Evolutionary conservation across 2,113 vertebrate genomes (phyloP), one percentile per base, ranked within the genome.

Genomic region (Rostratula benghalensis): DNA sequence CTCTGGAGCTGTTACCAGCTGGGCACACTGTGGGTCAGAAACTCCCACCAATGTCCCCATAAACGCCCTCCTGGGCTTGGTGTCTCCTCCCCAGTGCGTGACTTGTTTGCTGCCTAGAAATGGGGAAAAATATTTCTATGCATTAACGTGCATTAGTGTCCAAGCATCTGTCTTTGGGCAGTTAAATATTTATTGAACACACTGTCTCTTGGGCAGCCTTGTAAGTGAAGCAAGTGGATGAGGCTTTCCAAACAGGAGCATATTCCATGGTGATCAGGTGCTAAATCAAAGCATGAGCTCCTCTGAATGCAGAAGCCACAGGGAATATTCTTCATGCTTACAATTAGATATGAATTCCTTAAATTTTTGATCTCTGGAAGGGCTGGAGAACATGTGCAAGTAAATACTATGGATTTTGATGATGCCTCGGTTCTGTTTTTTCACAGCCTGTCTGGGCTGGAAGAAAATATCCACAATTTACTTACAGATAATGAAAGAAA

Each of bases 1-100:
- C 9, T 3, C 39, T 3, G 2, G 18, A 13, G 17, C 25, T 27
- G 1, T 17, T 18, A 15, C 51, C 35, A 22, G 27, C 35, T 11
- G 15, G 30, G 15, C 21, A 45, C 0, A 1, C 50, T 1, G 6
- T 1, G 9, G 12, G 22, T 14, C 8, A 22, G 30, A 57, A 65
- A 15, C 2, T 69, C 21, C 30, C 16, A 37, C n/a, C n/a, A 41
- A 3, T 7, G 9, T 31, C 35, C 53, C 23, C 33, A 11, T 18
- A 22, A 59, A 30, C 35, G 27, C 21, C 17, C 24, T 28, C 35
- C 25, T 43, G 41, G 30, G 18, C 13, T 56, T 33, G 41, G 28
- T 24, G 7, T 46, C 45, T 92, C 37, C 35, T 51, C 27, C 41
- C 22, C 46, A 48, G 25, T 6, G 3, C 3, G 57, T 3, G 33